Percentiles rank a stretch among this genome's conserved stretches.
These are phyloP conservation scores for Tetanocera ferruginea DNA, from an alignment of 2,888 invertebrate species.

Conservation along the genomic window DNA sequence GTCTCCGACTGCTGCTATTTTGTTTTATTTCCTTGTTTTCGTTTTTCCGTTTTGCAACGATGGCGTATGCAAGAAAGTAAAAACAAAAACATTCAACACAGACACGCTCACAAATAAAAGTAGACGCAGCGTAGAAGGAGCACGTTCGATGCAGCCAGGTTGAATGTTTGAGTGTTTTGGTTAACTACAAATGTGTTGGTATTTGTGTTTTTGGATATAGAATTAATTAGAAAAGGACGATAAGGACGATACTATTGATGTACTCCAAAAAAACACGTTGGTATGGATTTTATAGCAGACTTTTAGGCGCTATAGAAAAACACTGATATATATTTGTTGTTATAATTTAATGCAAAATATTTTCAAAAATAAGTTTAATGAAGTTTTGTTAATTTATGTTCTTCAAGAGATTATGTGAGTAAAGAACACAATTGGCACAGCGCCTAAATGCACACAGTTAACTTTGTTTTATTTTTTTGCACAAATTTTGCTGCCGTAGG, in stretches of 20 bases:
- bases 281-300: conserved; percentile 33
- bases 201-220: neutral
- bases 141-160: neutral
- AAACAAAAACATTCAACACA: conserved; percentile 22
- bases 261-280: neutral
- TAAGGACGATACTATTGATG: neutral
- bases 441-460: neutral
- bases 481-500: neutral
- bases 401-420: too few relatives aligned
- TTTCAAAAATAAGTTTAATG: neutral
- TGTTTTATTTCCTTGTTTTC: conserved; percentile 29
- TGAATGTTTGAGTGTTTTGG: neutral
- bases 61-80: neutral
- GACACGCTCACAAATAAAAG: conserved; percentile 11
- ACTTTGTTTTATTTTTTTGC: neutral
- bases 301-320: conserved; percentile 40
- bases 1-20: conserved; percentile 29
- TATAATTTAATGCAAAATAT: neutral
- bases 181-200: conserved; percentile 2
- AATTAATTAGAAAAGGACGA: conserved; percentile 5
- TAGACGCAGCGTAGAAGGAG: neutral
- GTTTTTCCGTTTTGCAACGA: conserved; percentile 23
- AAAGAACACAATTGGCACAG: neutral
- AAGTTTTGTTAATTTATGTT: neutral
- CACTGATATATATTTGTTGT: neutral